These are phyloP conservation scores for Callyntrura guangdongensis DNA, from an alignment of 2,888 invertebrate species.

Conservation along the genomic window DNA sequence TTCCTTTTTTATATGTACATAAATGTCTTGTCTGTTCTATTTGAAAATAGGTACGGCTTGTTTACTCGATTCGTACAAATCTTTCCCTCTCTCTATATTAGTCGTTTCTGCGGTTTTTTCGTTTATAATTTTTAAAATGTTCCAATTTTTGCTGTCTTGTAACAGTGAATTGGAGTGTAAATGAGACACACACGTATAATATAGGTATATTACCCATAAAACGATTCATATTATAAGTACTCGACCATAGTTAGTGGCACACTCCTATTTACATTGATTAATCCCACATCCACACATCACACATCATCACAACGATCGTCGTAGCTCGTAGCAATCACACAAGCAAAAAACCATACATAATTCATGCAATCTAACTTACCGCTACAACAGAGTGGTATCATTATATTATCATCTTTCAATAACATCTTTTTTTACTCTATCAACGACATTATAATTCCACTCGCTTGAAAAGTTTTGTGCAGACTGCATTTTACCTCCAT, in stretches of 20 bases:
- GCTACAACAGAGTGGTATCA: background rate
- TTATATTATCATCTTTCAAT: background rate
- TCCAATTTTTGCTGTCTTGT: no score
- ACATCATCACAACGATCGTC: conserved; percentile 8
- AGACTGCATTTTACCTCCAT: no score
- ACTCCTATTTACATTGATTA: no score
- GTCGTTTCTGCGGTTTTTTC: background rate
- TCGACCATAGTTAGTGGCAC: no score
- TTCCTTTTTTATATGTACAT: conserved; percentile 49
- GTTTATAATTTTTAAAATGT: no score
- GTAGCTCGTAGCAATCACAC: background rate
- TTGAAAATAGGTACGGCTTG: background rate
- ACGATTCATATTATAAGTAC: no score
- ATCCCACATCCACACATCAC: no score
- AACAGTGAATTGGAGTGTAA: no score
- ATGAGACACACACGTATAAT: no score
- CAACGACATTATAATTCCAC: background rate
- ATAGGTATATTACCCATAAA: no score
- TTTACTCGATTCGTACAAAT: background rate
- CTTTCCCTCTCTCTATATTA: background rate
- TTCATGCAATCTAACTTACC: background rate
- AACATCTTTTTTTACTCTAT: conserved; percentile 1
- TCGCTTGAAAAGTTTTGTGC: background rate
- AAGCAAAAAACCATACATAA: no score
- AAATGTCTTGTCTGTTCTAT: conserved; percentile 13